Percentiles rank a stretch among this genome's conserved stretches.
Evolutionary conservation across 2,797 vertebrate species (phyloP).

Genomic region (Muraenolepis orangiensis): DNA sequence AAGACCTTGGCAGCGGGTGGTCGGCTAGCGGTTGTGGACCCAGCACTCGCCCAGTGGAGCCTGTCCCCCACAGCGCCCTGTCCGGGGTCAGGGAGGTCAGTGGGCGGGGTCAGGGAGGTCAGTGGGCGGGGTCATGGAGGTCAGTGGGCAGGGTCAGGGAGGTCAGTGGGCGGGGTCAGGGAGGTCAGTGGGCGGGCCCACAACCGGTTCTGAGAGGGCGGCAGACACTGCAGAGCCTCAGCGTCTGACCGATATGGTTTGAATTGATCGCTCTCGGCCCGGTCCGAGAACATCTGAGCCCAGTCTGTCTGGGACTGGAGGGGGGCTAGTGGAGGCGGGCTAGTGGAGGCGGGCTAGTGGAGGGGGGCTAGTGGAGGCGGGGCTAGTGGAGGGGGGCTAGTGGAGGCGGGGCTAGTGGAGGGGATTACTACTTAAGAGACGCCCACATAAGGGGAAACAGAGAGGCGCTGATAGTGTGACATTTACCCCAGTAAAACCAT

Average conservation of each 20-base stretch:
- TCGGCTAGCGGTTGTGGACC: background rate
- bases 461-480: conserved; percentile 49
- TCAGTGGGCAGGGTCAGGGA: background rate
- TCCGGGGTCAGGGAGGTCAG: background rate
- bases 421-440: conserved; percentile 43
- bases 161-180: background rate
- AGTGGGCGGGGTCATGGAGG: background rate
- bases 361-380: conserved; percentile 22
- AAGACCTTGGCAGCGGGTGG: background rate
- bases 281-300: no score
- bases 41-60: background rate
- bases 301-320: conserved; percentile 15
- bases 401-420: conserved; percentile 30
- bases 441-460: conserved; percentile 32
- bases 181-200: background rate
- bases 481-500: conserved; percentile 61
- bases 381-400: conserved; percentile 31
- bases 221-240: conserved; percentile 29
- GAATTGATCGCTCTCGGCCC: no score
- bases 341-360: conserved; percentile 31
- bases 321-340: conserved; percentile 25
- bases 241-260: conserved; percentile 12
- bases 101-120: background rate
- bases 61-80: background rate
- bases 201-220: conserved; percentile 1